Percentiles rank a stretch among this genome's conserved stretches.
These are phyloP conservation scores for Andrena haemorrhoa DNA, from an alignment of 2,888 invertebrate genomes.

Conservation along the genomic window DNA sequence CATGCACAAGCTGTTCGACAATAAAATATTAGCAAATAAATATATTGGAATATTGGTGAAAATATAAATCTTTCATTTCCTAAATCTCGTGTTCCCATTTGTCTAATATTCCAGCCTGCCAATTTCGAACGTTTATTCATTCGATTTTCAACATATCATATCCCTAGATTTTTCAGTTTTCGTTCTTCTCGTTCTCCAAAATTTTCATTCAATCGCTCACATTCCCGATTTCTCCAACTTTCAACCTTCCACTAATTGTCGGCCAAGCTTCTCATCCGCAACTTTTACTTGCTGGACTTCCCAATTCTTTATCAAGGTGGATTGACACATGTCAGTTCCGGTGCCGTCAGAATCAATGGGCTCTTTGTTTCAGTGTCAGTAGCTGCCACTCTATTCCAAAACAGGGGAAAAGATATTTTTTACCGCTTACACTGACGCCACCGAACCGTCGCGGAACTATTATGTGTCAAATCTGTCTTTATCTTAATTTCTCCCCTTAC, in stretches of 20 bases:
- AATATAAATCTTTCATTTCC: neutral
- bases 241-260: neutral
- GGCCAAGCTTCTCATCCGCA: neutral
- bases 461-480: too few relatives aligned
- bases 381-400: too few relatives aligned
- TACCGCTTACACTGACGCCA: too few relatives aligned
- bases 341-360: too few relatives aligned
- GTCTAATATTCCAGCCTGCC: neutral
- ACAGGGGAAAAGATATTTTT: too few relatives aligned
- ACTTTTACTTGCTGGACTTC: too few relatives aligned
- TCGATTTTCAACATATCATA: neutral
- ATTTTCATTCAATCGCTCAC: neutral
- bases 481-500: too few relatives aligned
- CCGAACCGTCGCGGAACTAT: too few relatives aligned
- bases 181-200: neutral
- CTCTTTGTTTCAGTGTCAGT: too few relatives aligned
- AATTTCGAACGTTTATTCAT: neutral
- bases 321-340: too few relatives aligned
- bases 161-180: neutral
- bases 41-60: too few relatives aligned
- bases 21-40: neutral
- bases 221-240: neutral
- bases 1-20: neutral
- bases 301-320: too few relatives aligned
- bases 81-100: neutral